Percentiles rank a stretch among this genome's conserved stretches.
phyloP scores from a whole-genome alignment of 2,797 vertebrate genomes.

The Onychomys torridus region DNA sequence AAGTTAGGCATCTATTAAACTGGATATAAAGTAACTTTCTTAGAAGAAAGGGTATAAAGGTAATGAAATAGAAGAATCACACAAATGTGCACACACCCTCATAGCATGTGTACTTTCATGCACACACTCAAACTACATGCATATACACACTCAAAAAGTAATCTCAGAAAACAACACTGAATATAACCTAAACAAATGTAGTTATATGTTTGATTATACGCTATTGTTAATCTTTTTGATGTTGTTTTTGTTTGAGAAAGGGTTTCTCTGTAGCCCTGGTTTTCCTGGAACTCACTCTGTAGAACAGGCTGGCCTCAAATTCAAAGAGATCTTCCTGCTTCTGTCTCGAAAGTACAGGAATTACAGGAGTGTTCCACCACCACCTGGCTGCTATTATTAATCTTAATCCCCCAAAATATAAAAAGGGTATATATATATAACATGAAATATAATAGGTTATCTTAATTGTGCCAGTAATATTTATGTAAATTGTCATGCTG shows the following conservation, averaged over 20 bases:
- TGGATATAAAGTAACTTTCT: not conserved
- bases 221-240: not conserved
- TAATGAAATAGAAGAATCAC: not conserved
- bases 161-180: not conserved
- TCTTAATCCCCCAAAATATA: not conserved
- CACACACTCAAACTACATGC: not conserved
- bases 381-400: not conserved
- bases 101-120: not conserved
- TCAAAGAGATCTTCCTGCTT: no score
- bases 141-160: not conserved
- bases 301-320: no score
- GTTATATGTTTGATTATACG: not conserved
- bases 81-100: not conserved
- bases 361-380: no score
- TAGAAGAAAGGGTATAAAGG: not conserved
- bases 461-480: not conserved
- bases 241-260: no score
- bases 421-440: not conserved
- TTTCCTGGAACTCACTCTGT: no score
- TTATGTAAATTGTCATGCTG: not conserved
- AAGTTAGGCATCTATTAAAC: not conserved
- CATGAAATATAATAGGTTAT: not conserved
- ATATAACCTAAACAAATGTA: not conserved
- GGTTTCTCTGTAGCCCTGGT: no score
- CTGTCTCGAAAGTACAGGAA: no score